Base-by-base conservation (phyloP, 2,113 vertebrate genomes). In the Anarrhichthys ocellatus region DNA sequence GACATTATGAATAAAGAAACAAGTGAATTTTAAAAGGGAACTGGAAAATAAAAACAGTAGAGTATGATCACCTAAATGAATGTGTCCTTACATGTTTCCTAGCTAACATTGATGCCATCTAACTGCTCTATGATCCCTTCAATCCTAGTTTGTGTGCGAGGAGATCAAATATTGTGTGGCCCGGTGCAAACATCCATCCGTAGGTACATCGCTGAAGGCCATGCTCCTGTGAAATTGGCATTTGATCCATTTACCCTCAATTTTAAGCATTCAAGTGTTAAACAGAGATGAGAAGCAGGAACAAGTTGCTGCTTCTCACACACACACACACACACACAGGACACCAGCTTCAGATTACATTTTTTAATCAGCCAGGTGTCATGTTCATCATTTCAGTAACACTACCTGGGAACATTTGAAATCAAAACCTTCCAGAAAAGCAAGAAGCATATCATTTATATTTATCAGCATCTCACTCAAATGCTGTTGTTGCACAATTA, bases 1-100 rank as follows among this genome's bases (percentile, higher is more conserved):
- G 88, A 92, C 67, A 78, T 80, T 29, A 81, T 75, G 67, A 89
- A 88, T 78, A 72, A 58, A 50, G 80, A 86, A 73, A 81, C 65
- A 82, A 59, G 54, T 74, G 82, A 93, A 90, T 91, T 91, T 93
- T 75, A 62, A 84, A 90, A 83, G 76, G 77, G 88, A 91, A 84
- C 58, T 84, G 82, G 73, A 86, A 86, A 93, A 90, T 83, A 76
- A 90, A 90, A 87, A 66, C n/a, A 4, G 36, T 83, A 29, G 73
- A 78, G 65, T 76, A 14, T 44, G 42, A 78, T 80, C 64, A 81
- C 44, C 27, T 63, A 2, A 36, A 42, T 13, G 4, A 6, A 27
- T 71, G 75, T 84, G 59, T 74, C 46, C 8, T 74, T 9, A 9
- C n/a, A 9, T 70, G 56, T 78, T 78, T 61, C 27, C 14, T 27